Base-by-base conservation (phyloP, 2,797 vertebrate species). In the Typhlichthys subterraneus region DNA sequence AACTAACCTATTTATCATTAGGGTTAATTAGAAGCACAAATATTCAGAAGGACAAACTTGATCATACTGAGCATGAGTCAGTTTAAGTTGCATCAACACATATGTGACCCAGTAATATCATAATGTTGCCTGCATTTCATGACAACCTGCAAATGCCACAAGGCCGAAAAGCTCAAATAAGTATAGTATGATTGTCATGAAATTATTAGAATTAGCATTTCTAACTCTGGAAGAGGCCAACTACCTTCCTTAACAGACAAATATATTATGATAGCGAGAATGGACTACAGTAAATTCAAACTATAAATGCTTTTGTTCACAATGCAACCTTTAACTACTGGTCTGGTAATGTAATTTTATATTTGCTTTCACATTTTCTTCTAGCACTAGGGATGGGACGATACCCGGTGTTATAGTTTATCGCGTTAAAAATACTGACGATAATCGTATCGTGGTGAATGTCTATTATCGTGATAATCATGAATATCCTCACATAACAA, bases 111-210 rank as follows among this genome's bases (percentile, higher is more conserved):
- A 82, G 70, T 81, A 66, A 77, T 60, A 69, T 75, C 65, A 7
- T 81, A 66, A 77, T 60, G 71, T 74, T 63, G 8, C 69, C 75
- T 70, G 79, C 61, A 79, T 72, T 8, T 45, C 72, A 59, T 38
- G 65, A 80, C 77, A 73, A 77, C 58, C 82, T 70, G 73, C 52
- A n/a, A 82, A 76, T 52, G 73, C 81, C 84, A 86, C 78, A 78
- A 83, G 83, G 76, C 73, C 62, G 0, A 67, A 67, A 68, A 74
- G 69, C 80, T 81, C 70, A 82, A 84, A 86, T 78, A 82, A 79
- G 84, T 80, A 69, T 57, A 57, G 65, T 38, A 67, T 53, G 68
- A 72, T 58, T 63, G 65, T 61, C 54, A 13, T 72, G 60, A 61
- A 63, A 29, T 33, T 17, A 57, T 64, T 66, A 65, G 54, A 59